Base-by-base conservation (phyloP, 1,140 invertebrate genomes). In the Nixonia krombeini region DNA sequence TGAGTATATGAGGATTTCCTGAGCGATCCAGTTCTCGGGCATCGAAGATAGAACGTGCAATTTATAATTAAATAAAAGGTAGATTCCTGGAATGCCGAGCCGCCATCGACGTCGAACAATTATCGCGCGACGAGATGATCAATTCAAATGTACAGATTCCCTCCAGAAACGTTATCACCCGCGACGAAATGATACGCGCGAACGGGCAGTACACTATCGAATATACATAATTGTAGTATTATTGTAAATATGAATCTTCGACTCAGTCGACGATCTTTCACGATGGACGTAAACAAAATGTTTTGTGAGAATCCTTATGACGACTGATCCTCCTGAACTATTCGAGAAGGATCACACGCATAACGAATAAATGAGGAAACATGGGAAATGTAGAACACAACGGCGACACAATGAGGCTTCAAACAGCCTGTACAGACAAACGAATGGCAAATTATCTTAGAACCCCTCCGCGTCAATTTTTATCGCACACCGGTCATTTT, bases 391-490 rank as follows among this genome's bases (percentile, higher is more conserved):
- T n/a, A n/a, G 25, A 41, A 3, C 25, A 13, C 26, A n/a, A n/a
- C n/a, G n/a, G 25, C 6, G 16, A 18, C 7, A 41, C 18, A 4
- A 21, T 25, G 25, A 57, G 40, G 10, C 53, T 37, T 37, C 12
- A 9, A 37, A 37, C 40, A 38, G 51, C 5, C 13, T 15, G n/a
- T 31, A 26, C 25, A 40, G n/a, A n/a, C n/a, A n/a, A 58, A 33
- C 45, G 56, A 51, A 61, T n/a, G 28, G 46, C 45, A 45, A 56
- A 61, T 66, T 51, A 56, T 45, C 44, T 61, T 58, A 69, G 45
- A 74, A 78, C 65, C 74, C 74, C 71, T 79, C 70, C 65, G 71
- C 66, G 79, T 81, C 80, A 82, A 82, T 81, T 82, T n/a, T 81
- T 79, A 68, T 49, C 42, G 50, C 52, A 50, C 45, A 12, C 10